phyloP scores from a whole-genome alignment of 2,888 invertebrate species.

The Agriopis aurantiaria region DNA sequence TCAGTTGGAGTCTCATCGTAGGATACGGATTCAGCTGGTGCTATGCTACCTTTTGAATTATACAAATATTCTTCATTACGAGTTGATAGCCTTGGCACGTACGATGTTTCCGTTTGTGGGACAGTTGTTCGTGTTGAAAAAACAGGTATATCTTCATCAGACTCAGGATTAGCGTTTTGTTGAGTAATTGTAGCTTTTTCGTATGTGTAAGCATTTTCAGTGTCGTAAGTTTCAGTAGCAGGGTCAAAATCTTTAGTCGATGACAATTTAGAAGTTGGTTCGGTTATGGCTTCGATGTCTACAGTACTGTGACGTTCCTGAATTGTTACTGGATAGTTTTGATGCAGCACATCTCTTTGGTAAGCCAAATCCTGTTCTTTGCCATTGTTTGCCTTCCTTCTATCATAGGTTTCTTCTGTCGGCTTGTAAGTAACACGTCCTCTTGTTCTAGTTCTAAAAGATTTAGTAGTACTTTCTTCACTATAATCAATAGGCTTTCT shows the following conservation, averaged over 20 bases:
- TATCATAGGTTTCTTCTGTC: constrained; percentile 71
- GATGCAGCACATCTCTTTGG: constrained; percentile 88
- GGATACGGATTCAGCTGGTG: constrained; percentile 60
- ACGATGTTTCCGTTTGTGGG: constrained; percentile 63
- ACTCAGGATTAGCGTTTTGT: constrained; percentile 56
- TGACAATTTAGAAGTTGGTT: constrained; percentile 41
- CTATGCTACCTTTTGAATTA: constrained; percentile 62
- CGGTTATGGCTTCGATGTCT: constrained; percentile 79
- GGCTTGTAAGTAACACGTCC: constrained; percentile 84
- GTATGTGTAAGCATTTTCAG: constrained; percentile 78
- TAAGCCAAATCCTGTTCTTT: constrained; percentile 85
- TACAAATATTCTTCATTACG: constrained; percentile 64
- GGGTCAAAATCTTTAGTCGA: constrained; percentile 59
- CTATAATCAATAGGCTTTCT: constrained; percentile 57
- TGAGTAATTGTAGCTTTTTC: constrained; percentile 71
- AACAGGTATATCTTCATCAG: constrained; percentile 56
- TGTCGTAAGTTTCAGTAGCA: constrained; percentile 65
- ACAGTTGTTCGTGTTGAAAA: constrained; percentile 51
- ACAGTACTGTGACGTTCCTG: constrained; percentile 81
- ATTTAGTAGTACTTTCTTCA: constrained; percentile 71
- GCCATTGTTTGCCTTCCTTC: constrained; percentile 58
- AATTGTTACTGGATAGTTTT: constrained; percentile 87
- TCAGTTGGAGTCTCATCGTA: constrained; percentile 60
- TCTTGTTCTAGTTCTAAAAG: constrained; percentile 73
- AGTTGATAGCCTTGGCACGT: constrained; percentile 61